Evolutionary conservation across 2,113 vertebrate species (phyloP).

Genomic region (Upupa epops): DNA sequence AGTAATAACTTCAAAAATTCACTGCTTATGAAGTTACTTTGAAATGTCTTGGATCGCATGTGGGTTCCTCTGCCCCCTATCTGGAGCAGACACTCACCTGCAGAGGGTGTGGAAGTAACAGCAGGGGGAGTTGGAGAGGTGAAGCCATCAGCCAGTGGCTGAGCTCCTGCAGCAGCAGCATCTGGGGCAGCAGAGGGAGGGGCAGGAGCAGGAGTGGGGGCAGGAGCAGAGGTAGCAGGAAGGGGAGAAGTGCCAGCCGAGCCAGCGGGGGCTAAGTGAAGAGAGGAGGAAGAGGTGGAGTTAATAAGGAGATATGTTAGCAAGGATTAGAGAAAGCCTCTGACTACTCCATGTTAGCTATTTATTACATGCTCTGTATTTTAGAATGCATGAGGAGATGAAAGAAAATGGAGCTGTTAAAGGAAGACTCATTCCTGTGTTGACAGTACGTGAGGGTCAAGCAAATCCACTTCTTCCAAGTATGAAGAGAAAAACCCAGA

Average conservation of each 20-base stretch:
- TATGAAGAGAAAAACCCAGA: constrained; percentile 12
- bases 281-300: constrained; percentile 76
- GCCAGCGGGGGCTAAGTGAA: constrained; percentile 78
- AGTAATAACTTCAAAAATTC: not conserved
- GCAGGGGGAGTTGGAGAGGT: constrained; percentile 92
- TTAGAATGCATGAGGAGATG: constrained; percentile 25
- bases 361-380: constrained; percentile 46
- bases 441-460: constrained; percentile 31
- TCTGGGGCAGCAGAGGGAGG: constrained; percentile 80
- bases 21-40: not conserved
- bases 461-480: not conserved
- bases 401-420: constrained; percentile 37
- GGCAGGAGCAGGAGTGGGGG: constrained; percentile 75
- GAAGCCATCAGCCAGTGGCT: constrained; percentile 86
- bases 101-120: constrained; percentile 83
- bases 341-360: constrained; percentile 64
- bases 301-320: constrained; percentile 78
- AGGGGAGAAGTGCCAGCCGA: constrained; percentile 84
- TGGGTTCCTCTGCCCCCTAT: constrained; percentile 14
- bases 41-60: not conserved
- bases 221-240: constrained; percentile 79
- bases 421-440: constrained; percentile 35
- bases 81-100: constrained; percentile 87
- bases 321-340: constrained; percentile 70
- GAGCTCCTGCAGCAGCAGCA: constrained; percentile 83